Evolutionary conservation across 2,888 invertebrate genomes (phyloP), one percentile per base, ranked within the genome.

Genomic region (Nowickia ferox): DNA sequence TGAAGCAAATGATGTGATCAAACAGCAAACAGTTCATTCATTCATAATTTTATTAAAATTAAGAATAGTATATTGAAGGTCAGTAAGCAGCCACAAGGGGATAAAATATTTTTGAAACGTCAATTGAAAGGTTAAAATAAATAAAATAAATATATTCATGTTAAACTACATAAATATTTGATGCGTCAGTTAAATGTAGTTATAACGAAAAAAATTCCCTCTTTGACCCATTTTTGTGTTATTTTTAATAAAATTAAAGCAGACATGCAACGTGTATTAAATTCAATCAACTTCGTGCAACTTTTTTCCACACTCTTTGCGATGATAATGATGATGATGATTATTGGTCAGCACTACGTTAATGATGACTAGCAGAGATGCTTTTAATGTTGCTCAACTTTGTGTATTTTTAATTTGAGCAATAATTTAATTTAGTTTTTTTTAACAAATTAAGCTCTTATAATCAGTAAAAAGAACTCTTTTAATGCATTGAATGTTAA

Each of bases 81-180:
- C 81, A 84, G 6, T 15, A 55, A 57, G 48, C 59, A 69, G 61
- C 59, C 61, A 71, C 59, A 61, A 63, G 66, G 40, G 57, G 63
- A 53, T 46, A 30, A 82, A 65, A 59, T 13, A 76, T 76, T 81
- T 66, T 57, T 59, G 57, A 76, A 83, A 74, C 84, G 77, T 77
- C 84, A 87, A 87, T 84, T 87, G 84, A 83, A 86, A 84, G 87
- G 87, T 86, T 82, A 86, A 82, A 61, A 40, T 30, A 22, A 30
- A 44, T 9, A 42, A 65, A 44, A 22, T 46, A 65, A 13, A 61
- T 30, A 30, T 40, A 44, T 38, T 46, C 11, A 65, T 68, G 22
- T 68, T 48, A n/a, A 6, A 53, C 17, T 46, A 44, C 61, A 63
- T 63, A 69, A 51, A 63, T 71, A 38, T 71, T 63, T 71, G 71